A percentile compares a stretch with the other conserved stretches of the same genome.
Conservation (phyloP, 2,797 vertebrate species). For the Uromys caudimaculatus region DNA sequence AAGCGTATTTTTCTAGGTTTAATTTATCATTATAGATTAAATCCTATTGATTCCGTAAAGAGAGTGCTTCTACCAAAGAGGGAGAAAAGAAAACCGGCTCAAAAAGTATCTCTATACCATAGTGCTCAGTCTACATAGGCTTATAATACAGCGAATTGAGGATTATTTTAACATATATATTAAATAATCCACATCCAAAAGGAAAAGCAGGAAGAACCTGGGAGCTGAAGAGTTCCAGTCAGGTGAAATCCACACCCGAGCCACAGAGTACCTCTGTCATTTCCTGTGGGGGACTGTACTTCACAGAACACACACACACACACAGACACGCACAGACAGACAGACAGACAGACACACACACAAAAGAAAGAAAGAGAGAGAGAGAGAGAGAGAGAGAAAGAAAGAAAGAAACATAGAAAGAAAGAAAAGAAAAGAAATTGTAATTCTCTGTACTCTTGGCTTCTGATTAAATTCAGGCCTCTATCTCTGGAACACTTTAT, state of each 20-base stretch:
- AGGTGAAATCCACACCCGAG: constrained; percentile 74
- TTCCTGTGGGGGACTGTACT: constrained; percentile 70
- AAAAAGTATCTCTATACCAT: constrained; percentile 59
- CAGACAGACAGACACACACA: too few relatives aligned
- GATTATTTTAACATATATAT: constrained; percentile 73
- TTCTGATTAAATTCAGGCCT: constrained; percentile 75
- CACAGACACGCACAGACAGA: too few relatives aligned
- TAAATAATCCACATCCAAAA: constrained; percentile 77
- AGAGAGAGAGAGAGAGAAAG: too few relatives aligned
- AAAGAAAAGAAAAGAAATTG: constrained; percentile 77
- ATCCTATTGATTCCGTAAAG: constrained; percentile 76
- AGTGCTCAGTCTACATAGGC: constrained; percentile 74
- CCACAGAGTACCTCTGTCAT: constrained; percentile 56
- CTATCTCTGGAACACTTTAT: constrained; percentile 80
- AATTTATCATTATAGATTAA: constrained; percentile 79
- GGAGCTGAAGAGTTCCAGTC: constrained; percentile 76
- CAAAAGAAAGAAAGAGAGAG: constrained; percentile 61
- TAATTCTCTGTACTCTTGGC: constrained; percentile 74
- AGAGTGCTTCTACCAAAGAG: constrained; percentile 60
- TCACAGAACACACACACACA: too few relatives aligned
- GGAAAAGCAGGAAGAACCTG: constrained; percentile 76
- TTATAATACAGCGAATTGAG: constrained; percentile 75
- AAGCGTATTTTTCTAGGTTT: constrained; percentile 83
- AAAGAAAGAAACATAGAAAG: too few relatives aligned
- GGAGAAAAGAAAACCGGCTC: constrained; percentile 10